These are phyloP conservation scores for Aplochiton taeniatus DNA, from an alignment of 2,797 vertebrate genomes.

Conservation along the genomic window DNA sequence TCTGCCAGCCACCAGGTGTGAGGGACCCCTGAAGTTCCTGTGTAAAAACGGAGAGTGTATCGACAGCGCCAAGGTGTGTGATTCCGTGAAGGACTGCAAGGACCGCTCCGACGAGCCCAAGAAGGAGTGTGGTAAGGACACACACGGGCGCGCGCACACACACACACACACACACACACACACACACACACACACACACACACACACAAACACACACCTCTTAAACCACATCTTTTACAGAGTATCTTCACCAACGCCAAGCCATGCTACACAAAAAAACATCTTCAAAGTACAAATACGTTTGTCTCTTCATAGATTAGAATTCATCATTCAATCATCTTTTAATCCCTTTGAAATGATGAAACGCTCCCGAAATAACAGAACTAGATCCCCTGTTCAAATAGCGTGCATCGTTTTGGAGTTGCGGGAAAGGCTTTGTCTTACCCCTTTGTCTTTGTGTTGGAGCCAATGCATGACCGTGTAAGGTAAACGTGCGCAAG, in stretches of 20 bases:
- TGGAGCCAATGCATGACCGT: too few species aligned
- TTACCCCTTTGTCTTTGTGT: too few species aligned
- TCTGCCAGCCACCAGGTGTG: conserved; percentile 87
- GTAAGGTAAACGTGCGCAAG: too few species aligned
- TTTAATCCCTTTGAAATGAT: too few species aligned
- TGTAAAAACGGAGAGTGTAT: conserved; percentile 97
- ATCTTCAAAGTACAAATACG: too few species aligned
- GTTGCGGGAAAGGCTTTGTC: too few species aligned
- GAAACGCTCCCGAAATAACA: too few species aligned
- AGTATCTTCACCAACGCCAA: neutral
- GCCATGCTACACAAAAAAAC: too few species aligned
- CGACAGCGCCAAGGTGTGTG: conserved; percentile 91
- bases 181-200: neutral
- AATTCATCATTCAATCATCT: too few species aligned
- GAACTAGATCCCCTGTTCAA: too few species aligned
- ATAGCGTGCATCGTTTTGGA: too few species aligned
- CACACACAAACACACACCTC: neutral
- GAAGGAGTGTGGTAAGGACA: conserved; percentile 91
- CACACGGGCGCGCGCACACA: neutral
- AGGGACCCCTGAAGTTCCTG: conserved; percentile 90
- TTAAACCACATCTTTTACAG: neutral
- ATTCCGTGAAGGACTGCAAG: conserved; percentile 91
- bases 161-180: conserved; percentile 1
- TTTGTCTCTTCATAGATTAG: too few species aligned
- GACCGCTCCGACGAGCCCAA: conserved; percentile 96